Base-by-base conservation (phyloP, 2,797 vertebrate species). In the Pipistrellus nathusii region DNA sequence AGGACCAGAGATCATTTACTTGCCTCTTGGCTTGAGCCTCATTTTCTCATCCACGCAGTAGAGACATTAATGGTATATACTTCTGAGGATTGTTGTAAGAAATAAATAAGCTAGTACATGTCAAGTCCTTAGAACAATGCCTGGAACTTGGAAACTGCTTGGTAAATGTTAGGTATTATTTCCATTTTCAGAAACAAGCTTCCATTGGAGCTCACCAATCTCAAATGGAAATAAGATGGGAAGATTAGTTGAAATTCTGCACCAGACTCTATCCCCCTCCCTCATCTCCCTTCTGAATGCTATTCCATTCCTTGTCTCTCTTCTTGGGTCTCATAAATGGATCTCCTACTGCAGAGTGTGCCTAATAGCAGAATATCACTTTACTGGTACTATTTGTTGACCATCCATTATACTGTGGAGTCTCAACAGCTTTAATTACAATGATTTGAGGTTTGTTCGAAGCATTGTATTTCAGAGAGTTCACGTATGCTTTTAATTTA, bases 381-480 rank as follows among this genome's bases (percentile, higher is more conserved):
- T 97, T 93, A 17, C 95, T 73, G 85, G 94, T 88, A 95, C 96
- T 95, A 93, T 98, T 97, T 97, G 90, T 95, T 96, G 97, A 96
- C 97, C 97, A 64, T 55, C 92, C 90, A 78, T 96, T 93, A 96
- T 97, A 93, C 97, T 96, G 95, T 91, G 0, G 32, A 91, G 78
- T 97, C 97, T 97, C 97, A 88, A 77, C 91, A 96, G 96, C 94
- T 96, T 97, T 98, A 98, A 98, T 98, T 97, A 95, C 76, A 95
- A 90, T 97, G 97, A 98, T 97, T 92, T 35, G 91, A 97, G 94
- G 76, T 97, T 98, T 97, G 95, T 96, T 97, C 85, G 94, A 85
- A 86, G 93, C 95, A 96, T 98, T 97, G 86, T 87, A 94, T 97
- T 97, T 86, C 82, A 64, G 69, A 96, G 94, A 96, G 82, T 96